Evolutionary conservation across 2,113 vertebrate species (phyloP).

Genomic region (Porphyrio hochstetteri): DNA sequence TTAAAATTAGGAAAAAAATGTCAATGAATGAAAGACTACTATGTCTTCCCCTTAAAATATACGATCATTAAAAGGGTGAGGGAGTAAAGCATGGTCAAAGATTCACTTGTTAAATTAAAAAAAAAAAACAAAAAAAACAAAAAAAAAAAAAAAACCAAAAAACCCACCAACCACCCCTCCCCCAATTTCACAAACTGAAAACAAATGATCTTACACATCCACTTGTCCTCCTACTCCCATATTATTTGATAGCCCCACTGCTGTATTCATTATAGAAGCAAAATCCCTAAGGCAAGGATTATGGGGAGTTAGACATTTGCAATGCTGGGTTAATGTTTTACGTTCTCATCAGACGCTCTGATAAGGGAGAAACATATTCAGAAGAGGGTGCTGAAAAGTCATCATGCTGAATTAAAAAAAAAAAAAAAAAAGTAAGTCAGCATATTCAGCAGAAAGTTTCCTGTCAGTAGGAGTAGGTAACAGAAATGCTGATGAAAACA

Average conservation of each 20-base stretch:
- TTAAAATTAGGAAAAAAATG: not conserved
- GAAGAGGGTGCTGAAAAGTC: not conserved
- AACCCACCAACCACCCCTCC: not conserved
- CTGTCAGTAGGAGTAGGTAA: not conserved
- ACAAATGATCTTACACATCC: accelerated
- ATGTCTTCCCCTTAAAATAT: not conserved
- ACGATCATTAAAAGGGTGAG: not conserved
- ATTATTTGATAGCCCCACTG: not conserved
- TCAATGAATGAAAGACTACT: not conserved
- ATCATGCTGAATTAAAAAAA: not conserved
- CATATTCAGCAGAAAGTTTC: not conserved
- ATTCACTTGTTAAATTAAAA: not conserved
- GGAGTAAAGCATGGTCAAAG: not conserved
- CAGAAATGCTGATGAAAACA: not conserved
- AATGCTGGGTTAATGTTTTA: not conserved
- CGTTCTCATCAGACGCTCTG: not conserved
- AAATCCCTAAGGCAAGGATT: not conserved
- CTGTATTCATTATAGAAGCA: not conserved
- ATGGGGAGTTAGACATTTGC: not conserved
- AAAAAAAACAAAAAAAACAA: not conserved
- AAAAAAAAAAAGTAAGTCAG: not conserved
- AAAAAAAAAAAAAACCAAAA: too few relatives aligned
- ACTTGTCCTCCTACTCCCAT: not conserved
- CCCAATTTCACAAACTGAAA: not conserved
- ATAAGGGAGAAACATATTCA: not conserved